phyloP scores from a whole-genome alignment of 23 tunicate genomes.

The Trididemnum miniatum region DNA sequence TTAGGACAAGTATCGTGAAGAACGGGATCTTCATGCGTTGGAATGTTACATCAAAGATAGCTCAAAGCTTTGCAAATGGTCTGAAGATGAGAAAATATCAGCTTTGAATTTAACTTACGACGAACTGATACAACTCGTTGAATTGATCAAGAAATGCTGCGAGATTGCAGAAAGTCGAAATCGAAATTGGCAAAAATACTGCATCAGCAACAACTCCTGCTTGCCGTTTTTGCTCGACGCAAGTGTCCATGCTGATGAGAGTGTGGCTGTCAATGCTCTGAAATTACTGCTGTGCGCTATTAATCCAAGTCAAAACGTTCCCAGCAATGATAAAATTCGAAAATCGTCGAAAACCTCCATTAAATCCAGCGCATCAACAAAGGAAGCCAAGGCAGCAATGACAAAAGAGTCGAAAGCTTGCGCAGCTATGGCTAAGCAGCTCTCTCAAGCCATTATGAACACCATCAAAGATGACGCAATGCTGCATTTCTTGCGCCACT shows the following conservation, averaged over 20 bases:
- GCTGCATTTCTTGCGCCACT: conserved; percentile 57
- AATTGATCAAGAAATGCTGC: conserved; percentile 50
- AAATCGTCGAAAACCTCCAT: conserved; percentile 4
- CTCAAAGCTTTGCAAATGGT: conserved; percentile 48
- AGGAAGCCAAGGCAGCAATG: background rate
- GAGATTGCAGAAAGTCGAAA: conserved; percentile 73
- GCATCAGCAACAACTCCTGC: conserved; percentile 36
- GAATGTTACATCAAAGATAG: conserved; percentile 43
- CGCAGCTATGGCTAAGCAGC: conserved; percentile 49
- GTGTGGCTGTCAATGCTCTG: conserved; percentile 54
- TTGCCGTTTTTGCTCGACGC: conserved; percentile 50
- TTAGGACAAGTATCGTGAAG: conserved; percentile 79
- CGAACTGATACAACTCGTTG: conserved; percentile 67
- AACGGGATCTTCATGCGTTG: conserved; percentile 75
- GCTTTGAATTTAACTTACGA: conserved; percentile 68
- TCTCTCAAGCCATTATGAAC: conserved; percentile 45
- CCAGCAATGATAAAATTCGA: background rate
- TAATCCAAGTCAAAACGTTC: background rate
- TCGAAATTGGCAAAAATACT: conserved; percentile 79
- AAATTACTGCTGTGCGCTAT: conserved; percentile 71
- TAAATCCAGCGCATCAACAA: conserved; percentile 8
- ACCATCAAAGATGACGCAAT: conserved; percentile 45
- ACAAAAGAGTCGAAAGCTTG: conserved; percentile 22
- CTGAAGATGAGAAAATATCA: conserved; percentile 2
- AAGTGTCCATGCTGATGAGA: conserved; percentile 55